phyloP scores from a whole-genome alignment of 2,113 vertebrate genomes.

The Elephantulus edwardii region DNA sequence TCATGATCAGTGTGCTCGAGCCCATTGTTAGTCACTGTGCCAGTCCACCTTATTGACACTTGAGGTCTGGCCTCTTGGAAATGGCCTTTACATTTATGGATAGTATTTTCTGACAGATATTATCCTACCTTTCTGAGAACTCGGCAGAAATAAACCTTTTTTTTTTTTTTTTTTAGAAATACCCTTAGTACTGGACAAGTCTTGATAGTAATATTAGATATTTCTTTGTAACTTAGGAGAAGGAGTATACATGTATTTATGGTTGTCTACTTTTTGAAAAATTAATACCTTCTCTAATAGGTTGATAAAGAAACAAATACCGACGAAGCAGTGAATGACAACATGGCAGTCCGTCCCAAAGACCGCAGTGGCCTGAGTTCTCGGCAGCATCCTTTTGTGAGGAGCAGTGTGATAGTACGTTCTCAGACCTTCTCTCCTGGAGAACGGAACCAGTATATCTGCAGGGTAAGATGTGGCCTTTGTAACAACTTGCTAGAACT shows the following conservation, averaged over 20 bases:
- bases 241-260: neutral
- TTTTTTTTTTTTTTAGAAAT: neutral
- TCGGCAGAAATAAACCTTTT: fast-evolving
- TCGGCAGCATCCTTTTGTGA: slow-evolving; percentile 84
- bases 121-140: neutral
- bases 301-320: slow-evolving; percentile 91
- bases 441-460: slow-evolving; percentile 89
- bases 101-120: neutral
- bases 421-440: slow-evolving; percentile 92
- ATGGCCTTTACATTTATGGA: neutral
- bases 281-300: slow-evolving; percentile 71
- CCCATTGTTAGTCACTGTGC: too few species aligned
- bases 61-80: neutral
- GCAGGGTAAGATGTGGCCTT: slow-evolving; percentile 85
- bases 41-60: too few species aligned
- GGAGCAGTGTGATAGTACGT: slow-evolving; percentile 89
- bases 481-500: slow-evolving; percentile 24
- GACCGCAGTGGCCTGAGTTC: slow-evolving; percentile 83
- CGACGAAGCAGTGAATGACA: slow-evolving; percentile 67
- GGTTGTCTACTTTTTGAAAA: neutral
- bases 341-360: slow-evolving; percentile 83
- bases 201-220: neutral
- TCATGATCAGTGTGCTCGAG: too few species aligned
- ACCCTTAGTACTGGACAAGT: neutral
- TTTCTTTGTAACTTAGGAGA: neutral